Evolutionary conservation across 1,140 invertebrate species (phyloP).

Genomic region (Drosophila ironensis): DNA sequence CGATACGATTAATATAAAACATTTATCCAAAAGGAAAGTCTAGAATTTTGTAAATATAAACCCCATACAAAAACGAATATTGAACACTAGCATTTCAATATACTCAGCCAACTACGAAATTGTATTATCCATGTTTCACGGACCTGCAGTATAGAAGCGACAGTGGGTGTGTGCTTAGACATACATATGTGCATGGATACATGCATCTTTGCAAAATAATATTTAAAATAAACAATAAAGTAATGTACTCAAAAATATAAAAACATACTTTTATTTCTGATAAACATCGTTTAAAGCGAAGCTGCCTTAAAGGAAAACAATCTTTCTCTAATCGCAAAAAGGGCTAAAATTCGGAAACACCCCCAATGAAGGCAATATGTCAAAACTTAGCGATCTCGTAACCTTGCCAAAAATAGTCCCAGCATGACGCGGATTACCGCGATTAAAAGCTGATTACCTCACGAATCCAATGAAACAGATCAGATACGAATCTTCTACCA

Average conservation of each 20-base stretch:
- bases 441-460: too few species aligned
- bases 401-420: too few species aligned
- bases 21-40: slow-evolving; percentile 23
- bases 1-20: slow-evolving; percentile 30
- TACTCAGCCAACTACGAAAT: slow-evolving; percentile 35
- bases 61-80: not conserved
- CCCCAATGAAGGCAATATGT: too few species aligned
- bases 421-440: too few species aligned
- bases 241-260: slow-evolving; percentile 34
- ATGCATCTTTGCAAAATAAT: slow-evolving; percentile 26
- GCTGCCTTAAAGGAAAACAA: too few species aligned
- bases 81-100: slow-evolving; percentile 24
- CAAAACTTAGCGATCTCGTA: too few species aligned
- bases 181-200: slow-evolving; percentile 1
- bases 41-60: slow-evolving; percentile 41
- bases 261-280: not conserved
- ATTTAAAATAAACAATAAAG: slow-evolving; percentile 33
- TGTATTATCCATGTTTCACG: slow-evolving; percentile 25
- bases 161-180: not conserved
- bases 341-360: too few species aligned
- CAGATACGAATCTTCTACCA: too few species aligned
- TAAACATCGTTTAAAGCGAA: not conserved
- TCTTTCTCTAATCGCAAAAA: too few species aligned
- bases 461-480: too few species aligned
- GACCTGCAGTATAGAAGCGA: slow-evolving; percentile 21